Percentiles rank a stretch among this genome's conserved stretches.
Evolutionary conservation across 2,113 vertebrate genomes (phyloP).

Genomic region (Phaethornis superciliosus): DNA sequence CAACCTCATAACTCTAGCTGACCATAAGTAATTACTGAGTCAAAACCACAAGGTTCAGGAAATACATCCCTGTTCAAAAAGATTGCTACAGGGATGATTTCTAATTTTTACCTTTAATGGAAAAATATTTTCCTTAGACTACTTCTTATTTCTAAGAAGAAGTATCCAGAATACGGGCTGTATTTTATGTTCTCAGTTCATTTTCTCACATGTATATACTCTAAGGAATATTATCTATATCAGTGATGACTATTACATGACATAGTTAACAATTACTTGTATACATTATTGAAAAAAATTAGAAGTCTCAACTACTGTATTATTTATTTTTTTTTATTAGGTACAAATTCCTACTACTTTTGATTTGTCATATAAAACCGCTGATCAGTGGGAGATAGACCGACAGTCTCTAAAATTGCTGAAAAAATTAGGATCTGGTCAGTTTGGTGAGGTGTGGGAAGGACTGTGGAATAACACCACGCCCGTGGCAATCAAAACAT

Average conservation of each 20-base stretch:
- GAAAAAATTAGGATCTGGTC: conserved; percentile 88
- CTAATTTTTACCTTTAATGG: neutral
- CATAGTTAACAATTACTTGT: conserved; percentile 51
- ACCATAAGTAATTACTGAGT: conserved; percentile 19
- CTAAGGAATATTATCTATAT: neutral
- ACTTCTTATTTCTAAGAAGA: neutral
- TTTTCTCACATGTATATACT: neutral
- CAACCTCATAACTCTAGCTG: conserved; percentile 17
- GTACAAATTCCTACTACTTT: conserved; percentile 72
- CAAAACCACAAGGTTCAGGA: neutral
- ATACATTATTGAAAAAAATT: conserved; percentile 19
- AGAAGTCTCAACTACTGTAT: neutral
- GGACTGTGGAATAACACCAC: conserved; percentile 92
- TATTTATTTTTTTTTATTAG: conserved; percentile 55
- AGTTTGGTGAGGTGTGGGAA: conserved; percentile 96
- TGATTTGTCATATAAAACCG: conserved; percentile 92
- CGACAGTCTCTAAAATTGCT: conserved; percentile 83
- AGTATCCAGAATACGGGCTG: neutral
- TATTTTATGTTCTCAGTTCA: neutral
- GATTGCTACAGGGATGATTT: neutral
- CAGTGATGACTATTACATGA: neutral
- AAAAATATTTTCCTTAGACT: neutral
- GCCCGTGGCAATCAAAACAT: conserved; percentile 90
- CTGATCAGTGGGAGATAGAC: conserved; percentile 95
- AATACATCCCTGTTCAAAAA: neutral